Evolutionary conservation across 2,113 vertebrate species (phyloP), one percentile per base, ranked within the genome.

Genomic region (mouse (Mus musculus)): DNA sequence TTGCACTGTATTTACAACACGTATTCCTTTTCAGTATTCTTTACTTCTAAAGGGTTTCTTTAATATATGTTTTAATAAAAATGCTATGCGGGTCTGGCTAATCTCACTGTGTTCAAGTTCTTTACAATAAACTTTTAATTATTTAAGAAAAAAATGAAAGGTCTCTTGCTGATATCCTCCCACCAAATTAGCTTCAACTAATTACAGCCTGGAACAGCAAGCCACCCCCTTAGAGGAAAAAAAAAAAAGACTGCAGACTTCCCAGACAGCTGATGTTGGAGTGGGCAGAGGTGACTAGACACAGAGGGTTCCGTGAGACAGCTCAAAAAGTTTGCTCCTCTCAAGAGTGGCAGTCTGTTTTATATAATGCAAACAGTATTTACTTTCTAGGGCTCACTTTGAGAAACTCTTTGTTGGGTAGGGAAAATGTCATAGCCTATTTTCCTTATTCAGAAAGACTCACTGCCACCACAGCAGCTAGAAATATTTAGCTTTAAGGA

Each of bases 381-480:
- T 80, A 10, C 16, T 90, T 36, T 67, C n/a, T 20, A 82, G 16
- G 46, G 39, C 19, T 87, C n/a, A 72, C 71, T 36, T 82, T 63
- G 49, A 93, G 36, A 67, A 69, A 85, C 82, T 94, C 22, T 88
- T 91, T 75, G 19, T 67, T 91, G 52, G 86, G 39, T 87, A 12
- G 73, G 20, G 59, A 85, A 92, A 93, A 67, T 39, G 63, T 3
- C 39, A 89, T 86, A 65, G 20, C 7, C 13, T 19, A 2, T 75
- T 42, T 36, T 14, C 14, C 52, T 88, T 6, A 20, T 78, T 88
- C 65, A 39, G 46, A 95, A 87, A n/a, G 13, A 84, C 81, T 56
- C 3, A 39, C 3, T 22, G 28, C n/a, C 54, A 73, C 11, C 36
- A 16, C 30, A 14, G 6, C 5, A 69, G 10, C n/a, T 1, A 28